Base-by-base conservation (phyloP, 2,888 invertebrate genomes). In the Caenorhabditis becei region DNA sequence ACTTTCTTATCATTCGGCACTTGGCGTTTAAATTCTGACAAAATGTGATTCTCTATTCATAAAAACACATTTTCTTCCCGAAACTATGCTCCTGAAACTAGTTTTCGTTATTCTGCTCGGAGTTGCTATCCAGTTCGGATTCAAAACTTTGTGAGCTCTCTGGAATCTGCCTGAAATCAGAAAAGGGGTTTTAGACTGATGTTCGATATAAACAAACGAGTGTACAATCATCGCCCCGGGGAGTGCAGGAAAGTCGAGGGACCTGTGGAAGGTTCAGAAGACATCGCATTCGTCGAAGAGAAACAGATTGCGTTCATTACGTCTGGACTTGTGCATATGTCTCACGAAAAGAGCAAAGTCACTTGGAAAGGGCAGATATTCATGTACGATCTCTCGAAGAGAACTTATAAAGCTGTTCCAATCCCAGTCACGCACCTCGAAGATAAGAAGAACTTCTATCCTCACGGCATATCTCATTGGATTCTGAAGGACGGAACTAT, bases 401-500 rank as follows among this genome's bases (percentile, higher is more conserved):
- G 58, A 26, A 61, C 61, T 4, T 77, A 65, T 32, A 47, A 53
- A 41, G 67, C 67, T 16, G 65, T 74, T 49, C 24, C 59, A 14
- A 53, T 82, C 26, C 59, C 63, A 23, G 53, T 80, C 44, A 32
- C 71, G 1, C 53, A 53, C 20, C 32, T 80, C 16, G 66, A 75
- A n/a, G 28, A 75, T 35, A 26, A 32, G 8, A 54, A 66, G 11
- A 37, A 61, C n/a, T 87, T 87, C 77, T 82, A 82, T 59, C 85
- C 87, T 3, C 87, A 87, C 56, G 87, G 87, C 53, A 66, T 87
- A 3, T 80, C 85, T 7, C 83, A 83, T 49, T 83, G 74, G 77
- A 51, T 81, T 1, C 24, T 65, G 32, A 62, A 69, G 44, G 72
- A 81, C 18, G 83, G 81, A 23, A 66, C 63, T 10, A 51, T 87